phyloP scores from a whole-genome alignment of 2,888 invertebrate genomes.

The Hyposoter didymator region DNA sequence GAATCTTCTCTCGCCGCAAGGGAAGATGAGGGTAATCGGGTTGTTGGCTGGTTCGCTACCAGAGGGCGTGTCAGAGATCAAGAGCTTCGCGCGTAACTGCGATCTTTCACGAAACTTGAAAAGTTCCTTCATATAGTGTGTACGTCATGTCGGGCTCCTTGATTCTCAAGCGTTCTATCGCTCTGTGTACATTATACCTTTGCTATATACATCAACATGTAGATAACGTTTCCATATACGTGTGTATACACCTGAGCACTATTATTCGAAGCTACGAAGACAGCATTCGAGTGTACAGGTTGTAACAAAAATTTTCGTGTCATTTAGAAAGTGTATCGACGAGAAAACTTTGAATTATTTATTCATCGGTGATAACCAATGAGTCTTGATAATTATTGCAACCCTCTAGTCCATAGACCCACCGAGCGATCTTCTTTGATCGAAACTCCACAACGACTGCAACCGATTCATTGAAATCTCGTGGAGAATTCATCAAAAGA shows the following conservation, averaged over 20 bases:
- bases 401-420: background rate
- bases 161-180: conserved; percentile 42
- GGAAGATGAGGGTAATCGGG: conserved; percentile 38
- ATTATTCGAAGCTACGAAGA: conserved; percentile 50
- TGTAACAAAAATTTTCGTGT: background rate
- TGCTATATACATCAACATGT: conserved; percentile 33
- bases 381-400: background rate
- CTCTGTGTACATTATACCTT: conserved; percentile 35
- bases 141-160: conserved; percentile 56
- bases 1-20: background rate
- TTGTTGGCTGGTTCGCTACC: conserved; percentile 25
- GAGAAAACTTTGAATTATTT: background rate
- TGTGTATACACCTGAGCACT: conserved; percentile 17
- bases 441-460: background rate
- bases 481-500: background rate
- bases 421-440: background rate
- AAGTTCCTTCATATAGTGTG: conserved; percentile 30
- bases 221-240: background rate
- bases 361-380: background rate
- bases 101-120: conserved; percentile 66
- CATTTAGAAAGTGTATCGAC: background rate
- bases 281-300: conserved; percentile 21
- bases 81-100: conserved; percentile 65
- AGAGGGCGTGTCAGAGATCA: conserved; percentile 51
- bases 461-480: background rate